These are phyloP conservation scores for Fragum sueziense DNA, from an alignment of 2,888 invertebrate species.

Conservation along the genomic window DNA sequence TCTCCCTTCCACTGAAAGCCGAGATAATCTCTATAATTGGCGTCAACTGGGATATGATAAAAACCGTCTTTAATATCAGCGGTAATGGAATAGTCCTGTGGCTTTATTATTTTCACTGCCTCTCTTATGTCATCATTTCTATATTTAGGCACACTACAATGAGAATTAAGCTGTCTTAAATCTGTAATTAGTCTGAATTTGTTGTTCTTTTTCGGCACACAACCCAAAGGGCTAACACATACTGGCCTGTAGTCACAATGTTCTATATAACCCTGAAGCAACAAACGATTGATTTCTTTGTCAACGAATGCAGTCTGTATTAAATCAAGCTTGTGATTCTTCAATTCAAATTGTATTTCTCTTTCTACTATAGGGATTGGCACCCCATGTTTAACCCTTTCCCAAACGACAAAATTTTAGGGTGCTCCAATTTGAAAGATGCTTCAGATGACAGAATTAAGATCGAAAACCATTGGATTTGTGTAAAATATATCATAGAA, in stretches of 20 bases:
- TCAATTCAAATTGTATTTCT: not conserved
- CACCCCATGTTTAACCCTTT: not conserved
- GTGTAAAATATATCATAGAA: too few relatives aligned
- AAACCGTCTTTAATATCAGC: constrained; percentile 21
- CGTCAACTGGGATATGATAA: not conserved
- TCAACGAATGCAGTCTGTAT: not conserved
- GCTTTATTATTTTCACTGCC: not conserved
- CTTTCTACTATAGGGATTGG: not conserved
- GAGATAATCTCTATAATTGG: not conserved
- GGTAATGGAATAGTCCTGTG: not conserved
- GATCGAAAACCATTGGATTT: too few relatives aligned
- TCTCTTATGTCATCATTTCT: not conserved
- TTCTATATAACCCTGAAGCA: not conserved
- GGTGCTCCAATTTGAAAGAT: too few relatives aligned
- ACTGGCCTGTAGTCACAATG: not conserved
- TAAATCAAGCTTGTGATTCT: not conserved
- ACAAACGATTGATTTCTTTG: not conserved
- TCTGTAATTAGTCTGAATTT: not conserved
- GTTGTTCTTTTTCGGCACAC: constrained; percentile 7
- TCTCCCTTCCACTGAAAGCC: constrained; percentile 1
- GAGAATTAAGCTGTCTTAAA: constrained; percentile 2
- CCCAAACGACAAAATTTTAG: too few relatives aligned
- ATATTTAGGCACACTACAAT: not conserved
- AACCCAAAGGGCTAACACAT: constrained; percentile 9
- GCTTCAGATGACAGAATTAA: too few relatives aligned